Conservation (phyloP, 2,797 vertebrate species). For the Acestrorhynchus altus region DNA sequence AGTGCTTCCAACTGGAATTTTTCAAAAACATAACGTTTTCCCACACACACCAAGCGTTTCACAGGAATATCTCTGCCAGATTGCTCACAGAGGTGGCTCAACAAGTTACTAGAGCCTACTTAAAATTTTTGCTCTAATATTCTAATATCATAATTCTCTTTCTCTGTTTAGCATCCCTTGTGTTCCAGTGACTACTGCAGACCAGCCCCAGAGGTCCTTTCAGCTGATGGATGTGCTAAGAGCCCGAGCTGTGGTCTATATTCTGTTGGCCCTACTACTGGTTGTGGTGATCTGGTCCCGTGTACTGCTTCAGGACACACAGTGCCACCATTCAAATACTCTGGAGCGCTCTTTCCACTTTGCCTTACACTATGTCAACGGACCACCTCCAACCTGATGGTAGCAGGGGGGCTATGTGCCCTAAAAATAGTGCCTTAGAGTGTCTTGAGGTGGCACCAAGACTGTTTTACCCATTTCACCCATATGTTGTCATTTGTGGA, state of each 20-base stretch:
- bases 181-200: conserved; percentile 9
- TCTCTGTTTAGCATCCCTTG: conserved; percentile 26
- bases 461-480: neutral
- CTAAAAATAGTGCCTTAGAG: neutral
- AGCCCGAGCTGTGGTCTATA: conserved; percentile 49
- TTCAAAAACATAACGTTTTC: no score
- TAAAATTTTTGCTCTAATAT: no score
- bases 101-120: no score
- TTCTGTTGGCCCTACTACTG: conserved; percentile 69
- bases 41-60: no score
- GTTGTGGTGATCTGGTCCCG: conserved; percentile 60
- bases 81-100: no score
- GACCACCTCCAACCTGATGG: conserved; percentile 82
- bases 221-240: conserved; percentile 37
- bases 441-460: neutral
- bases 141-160: no score
- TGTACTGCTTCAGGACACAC: conserved; percentile 42
- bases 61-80: no score
- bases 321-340: conserved; percentile 66
- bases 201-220: conserved; percentile 23
- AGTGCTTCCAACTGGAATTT: no score
- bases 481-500: neutral
- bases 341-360: conserved; percentile 72
- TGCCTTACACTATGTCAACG: conserved; percentile 82
- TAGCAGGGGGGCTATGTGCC: neutral